Percentiles rank a stretch among this genome's conserved stretches.
Evolutionary conservation across 1,140 invertebrate genomes (phyloP).

Genomic region (Maniola jurtina): DNA sequence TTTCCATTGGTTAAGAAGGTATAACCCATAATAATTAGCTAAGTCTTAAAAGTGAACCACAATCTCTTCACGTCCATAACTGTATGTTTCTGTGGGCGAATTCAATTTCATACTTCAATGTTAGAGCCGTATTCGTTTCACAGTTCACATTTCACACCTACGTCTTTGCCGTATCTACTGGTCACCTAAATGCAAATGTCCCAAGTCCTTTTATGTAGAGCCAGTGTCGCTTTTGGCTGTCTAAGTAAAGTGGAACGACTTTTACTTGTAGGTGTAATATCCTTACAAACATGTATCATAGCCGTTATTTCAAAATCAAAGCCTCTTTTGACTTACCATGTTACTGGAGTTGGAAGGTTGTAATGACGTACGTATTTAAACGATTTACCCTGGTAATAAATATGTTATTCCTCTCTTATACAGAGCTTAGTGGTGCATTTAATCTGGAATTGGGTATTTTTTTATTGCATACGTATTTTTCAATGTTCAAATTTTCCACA

Average conservation of each 20-base stretch:
- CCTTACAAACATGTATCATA: constrained; percentile 29
- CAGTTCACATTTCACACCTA: constrained; percentile 41
- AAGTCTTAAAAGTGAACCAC: not conserved
- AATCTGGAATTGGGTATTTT: no score
- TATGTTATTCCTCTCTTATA: no score
- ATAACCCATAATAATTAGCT: not conserved
- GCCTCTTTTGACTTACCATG: not conserved
- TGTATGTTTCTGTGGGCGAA: constrained; percentile 18
- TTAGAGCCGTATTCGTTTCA: constrained; percentile 23
- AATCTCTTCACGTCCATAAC: constrained; percentile 8
- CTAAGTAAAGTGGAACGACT: constrained; percentile 44
- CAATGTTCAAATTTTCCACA: no score
- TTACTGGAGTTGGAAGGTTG: not conserved
- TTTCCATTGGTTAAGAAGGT: not conserved
- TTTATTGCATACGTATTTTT: no score
- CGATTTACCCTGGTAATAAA: no score
- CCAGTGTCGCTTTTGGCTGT: constrained; percentile 15
- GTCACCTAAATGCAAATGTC: constrained; percentile 54
- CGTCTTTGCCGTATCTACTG: constrained; percentile 31
- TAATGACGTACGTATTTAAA: no score
- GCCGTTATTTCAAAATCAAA: constrained; percentile 7
- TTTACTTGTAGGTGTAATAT: constrained; percentile 45
- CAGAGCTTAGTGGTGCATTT: no score
- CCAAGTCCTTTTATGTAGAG: constrained; percentile 46
- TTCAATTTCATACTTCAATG: constrained; percentile 20